Percentiles rank a stretch among this genome's conserved stretches.
Evolutionary conservation across 2,888 invertebrate species (phyloP).

Genomic region (Sycophila texana): DNA sequence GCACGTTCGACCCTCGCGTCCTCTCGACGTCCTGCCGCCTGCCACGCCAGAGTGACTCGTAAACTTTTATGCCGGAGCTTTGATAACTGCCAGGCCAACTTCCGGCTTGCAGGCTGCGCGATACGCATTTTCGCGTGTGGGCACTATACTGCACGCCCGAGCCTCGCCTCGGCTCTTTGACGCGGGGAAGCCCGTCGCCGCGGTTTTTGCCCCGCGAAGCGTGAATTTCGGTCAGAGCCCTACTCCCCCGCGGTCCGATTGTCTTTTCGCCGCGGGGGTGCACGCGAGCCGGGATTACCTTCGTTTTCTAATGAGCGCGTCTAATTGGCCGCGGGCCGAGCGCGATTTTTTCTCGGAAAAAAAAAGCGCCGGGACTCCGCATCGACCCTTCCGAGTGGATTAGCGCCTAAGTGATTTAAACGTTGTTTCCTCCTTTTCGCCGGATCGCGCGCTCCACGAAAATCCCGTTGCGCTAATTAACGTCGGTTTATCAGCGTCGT

Average conservation of each 20-base stretch:
- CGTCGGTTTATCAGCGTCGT: no score
- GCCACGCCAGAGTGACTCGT: slow-evolving; percentile 61
- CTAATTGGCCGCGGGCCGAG: no score
- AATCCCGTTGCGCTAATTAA: no score
- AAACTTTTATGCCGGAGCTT: slow-evolving; percentile 72
- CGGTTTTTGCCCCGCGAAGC: slow-evolving; percentile 40
- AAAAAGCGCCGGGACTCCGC: no score
- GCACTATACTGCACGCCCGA: background rate
- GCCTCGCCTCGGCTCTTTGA: slow-evolving; percentile 41
- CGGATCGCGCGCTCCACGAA: no score
- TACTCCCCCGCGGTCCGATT: slow-evolving; percentile 14
- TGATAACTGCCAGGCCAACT: slow-evolving; percentile 71
- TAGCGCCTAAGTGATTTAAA: no score
- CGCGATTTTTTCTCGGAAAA: no score
- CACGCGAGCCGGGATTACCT: background rate
- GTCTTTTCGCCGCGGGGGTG: slow-evolving; percentile 10
- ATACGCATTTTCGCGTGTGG: slow-evolving; percentile 24
- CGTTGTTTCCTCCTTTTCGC: no score
- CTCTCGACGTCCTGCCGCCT: slow-evolving; percentile 30
- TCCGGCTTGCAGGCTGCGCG: slow-evolving; percentile 64
- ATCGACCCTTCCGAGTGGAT: no score
- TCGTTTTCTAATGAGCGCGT: slow-evolving; percentile 1
- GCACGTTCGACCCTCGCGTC: slow-evolving; percentile 27
- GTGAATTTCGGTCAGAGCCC: slow-evolving; percentile 38
- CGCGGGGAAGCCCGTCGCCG: slow-evolving; percentile 31